Base-by-base conservation (phyloP, 2,113 vertebrate species). In the Heliornis fulica region DNA sequence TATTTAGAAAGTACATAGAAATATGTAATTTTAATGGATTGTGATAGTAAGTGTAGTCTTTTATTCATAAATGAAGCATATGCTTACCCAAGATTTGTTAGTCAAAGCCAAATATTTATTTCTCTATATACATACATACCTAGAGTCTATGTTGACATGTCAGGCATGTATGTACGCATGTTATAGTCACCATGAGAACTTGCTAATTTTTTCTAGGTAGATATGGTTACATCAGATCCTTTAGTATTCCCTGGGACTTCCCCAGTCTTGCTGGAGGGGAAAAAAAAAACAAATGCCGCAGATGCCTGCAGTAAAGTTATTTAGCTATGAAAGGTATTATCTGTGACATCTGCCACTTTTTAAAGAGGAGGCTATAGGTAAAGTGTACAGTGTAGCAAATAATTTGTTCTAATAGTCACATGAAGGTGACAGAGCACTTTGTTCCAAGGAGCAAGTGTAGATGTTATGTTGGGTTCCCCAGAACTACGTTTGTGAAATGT, bases 51-150 rank as follows among this genome's bases (percentile, higher is more conserved):
- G 91, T 92, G 66, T 92, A 88, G 60, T 54, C 74, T 97, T 96
- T n/a, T 94, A 85, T 96, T 91, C 40, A 82, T 92, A 80, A 97
- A 90, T 94, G 85, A 69, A 96, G 71, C 89, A 87, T 84, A 89
- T 95, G 94, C 96, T 97, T 97, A 91, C 91, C 94, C 86, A 81
- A 96, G 87, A 96, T 95, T 90, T 77, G 40, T 92, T 89, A 94
- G 81, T 89, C 56, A 89, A 79, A 93, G 48, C 60, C 36, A 71
- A 96, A 46, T 90, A 63, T 23, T 76, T 65, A 56, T 87, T 81
- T 92, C 53, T 88, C 1, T 79, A 45, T 88, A 2, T 79, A 45
- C 56, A 25, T 65, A 21, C 25, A 53, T 94, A 40, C 26, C 26
- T 70, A 34, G 32, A 31, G 74, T 66, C 28, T 74, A 10, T 5